Conservation (phyloP, 2,888 invertebrate species). For the Thera britannica region DNA sequence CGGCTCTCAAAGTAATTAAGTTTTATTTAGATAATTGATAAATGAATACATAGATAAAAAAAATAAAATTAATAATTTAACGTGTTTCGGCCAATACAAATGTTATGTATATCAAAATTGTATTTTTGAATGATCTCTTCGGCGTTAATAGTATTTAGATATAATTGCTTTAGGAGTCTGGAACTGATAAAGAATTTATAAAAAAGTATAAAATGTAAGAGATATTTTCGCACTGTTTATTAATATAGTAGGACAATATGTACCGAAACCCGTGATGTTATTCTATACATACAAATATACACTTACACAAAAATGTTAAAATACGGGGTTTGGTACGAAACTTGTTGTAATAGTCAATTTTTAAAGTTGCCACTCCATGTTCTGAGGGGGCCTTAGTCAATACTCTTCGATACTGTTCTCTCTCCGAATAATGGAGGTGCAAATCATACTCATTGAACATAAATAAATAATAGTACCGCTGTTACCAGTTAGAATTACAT, state of each 20-base stretch:
- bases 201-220: conserved; percentile 76
- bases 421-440: conserved; percentile 25
- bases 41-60: conserved; percentile 58
- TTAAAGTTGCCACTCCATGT: conserved; percentile 22
- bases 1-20: conserved; percentile 84
- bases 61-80: conserved; percentile 71
- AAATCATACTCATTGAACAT: conserved; percentile 43
- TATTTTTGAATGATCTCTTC: conserved; percentile 84
- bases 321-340: conserved; percentile 30
- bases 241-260: conserved; percentile 54
- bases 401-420: conserved; percentile 15
- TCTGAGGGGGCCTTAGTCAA: conserved; percentile 23
- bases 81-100: conserved; percentile 81
- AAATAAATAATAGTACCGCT: conserved; percentile 64
- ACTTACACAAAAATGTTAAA: conserved; percentile 20
- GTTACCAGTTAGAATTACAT: conserved; percentile 71
- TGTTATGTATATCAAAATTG: conserved; percentile 81
- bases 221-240: conserved; percentile 84
- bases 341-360: conserved; percentile 42
- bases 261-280: conserved; percentile 35
- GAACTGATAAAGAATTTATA: conserved; percentile 82
- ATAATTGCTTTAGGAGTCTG: conserved; percentile 84
- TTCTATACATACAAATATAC: conserved; percentile 18
- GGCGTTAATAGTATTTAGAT: conserved; percentile 75
- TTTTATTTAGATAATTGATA: conserved; percentile 74